A percentile compares a stretch with the other conserved stretches of the same genome.
Evolutionary conservation across 2,797 vertebrate species (phyloP).

Genomic region (Epinephelus malabaricus): DNA sequence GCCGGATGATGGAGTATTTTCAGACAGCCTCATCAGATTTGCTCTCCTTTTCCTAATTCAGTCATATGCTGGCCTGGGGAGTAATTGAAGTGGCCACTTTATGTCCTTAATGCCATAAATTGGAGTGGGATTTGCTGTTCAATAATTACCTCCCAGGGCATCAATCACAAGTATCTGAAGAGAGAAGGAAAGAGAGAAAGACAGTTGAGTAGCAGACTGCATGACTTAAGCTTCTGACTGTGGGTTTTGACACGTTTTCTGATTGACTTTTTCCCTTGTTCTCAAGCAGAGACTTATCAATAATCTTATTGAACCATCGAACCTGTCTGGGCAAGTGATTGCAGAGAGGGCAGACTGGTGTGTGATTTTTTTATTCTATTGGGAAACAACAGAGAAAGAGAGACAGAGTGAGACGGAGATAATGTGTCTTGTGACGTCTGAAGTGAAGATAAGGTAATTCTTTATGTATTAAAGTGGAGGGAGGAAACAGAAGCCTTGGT

Average conservation of each 20-base stretch:
- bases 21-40: slow-evolving; percentile 44
- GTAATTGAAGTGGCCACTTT: slow-evolving; percentile 64
- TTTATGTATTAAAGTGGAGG: background rate
- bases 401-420: slow-evolving; percentile 9
- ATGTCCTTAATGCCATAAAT: slow-evolving; percentile 67
- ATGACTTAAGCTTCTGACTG: slow-evolving; percentile 35
- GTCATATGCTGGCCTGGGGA: slow-evolving; percentile 44
- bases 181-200: slow-evolving; percentile 7
- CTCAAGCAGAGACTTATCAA: slow-evolving; percentile 47
- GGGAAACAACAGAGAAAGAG: slow-evolving; percentile 1
- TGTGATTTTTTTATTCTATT: slow-evolving; percentile 33
- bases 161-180: slow-evolving; percentile 56
- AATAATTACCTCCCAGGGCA: slow-evolving; percentile 62
- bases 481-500: slow-evolving; percentile 24
- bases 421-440: slow-evolving; percentile 16
- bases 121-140: slow-evolving; percentile 66
- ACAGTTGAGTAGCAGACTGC: slow-evolving; percentile 7
- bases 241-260: slow-evolving; percentile 41
- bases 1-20: slow-evolving; percentile 46
- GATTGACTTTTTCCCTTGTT: slow-evolving; percentile 43
- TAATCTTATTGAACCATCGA: slow-evolving; percentile 38
- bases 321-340: slow-evolving; percentile 48
- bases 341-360: slow-evolving; percentile 1
- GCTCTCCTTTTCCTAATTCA: slow-evolving; percentile 53
- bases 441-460: slow-evolving; percentile 15